Conservation (phyloP, 2,113 vertebrate genomes). For the Anthoscopus minutus region DNA sequence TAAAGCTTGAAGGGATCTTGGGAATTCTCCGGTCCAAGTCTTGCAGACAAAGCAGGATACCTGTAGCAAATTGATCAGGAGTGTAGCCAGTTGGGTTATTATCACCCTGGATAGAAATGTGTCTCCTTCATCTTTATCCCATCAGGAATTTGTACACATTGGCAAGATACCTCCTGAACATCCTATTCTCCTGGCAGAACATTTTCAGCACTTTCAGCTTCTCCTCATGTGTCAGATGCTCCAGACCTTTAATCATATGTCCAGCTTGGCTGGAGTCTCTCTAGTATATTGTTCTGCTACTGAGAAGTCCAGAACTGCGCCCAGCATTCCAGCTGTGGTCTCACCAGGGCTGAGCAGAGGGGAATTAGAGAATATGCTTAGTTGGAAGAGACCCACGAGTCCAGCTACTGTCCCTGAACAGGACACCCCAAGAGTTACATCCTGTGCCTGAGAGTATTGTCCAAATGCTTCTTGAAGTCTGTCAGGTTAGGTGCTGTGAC, state of each 20-base stretch:
- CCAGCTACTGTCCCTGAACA: not conserved
- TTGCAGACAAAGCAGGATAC: not conserved
- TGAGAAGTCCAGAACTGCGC: not conserved
- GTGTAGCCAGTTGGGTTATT: not conserved
- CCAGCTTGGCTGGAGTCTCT: not conserved
- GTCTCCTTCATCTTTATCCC: not conserved
- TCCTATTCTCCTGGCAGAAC: not conserved
- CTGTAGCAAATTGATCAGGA: not conserved
- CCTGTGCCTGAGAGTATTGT: not conserved
- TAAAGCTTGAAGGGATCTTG: not conserved
- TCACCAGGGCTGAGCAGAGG: not conserved
- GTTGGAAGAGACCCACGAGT: not conserved
- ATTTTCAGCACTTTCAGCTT: not conserved
- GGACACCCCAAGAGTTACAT: not conserved
- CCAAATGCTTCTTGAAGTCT: not conserved
- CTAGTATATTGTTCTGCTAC: not conserved
- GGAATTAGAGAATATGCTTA: not conserved
- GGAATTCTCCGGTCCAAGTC: not conserved
- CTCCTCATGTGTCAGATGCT: not conserved
- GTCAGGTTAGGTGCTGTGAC: not conserved
- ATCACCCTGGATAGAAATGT: not conserved
- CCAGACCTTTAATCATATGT: not conserved
- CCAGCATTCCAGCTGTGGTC: not conserved
- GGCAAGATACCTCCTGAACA: not conserved
- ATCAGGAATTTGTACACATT: not conserved